A percentile compares a stretch with the other conserved stretches of the same genome.
phyloP scores from a whole-genome alignment of 1,140 invertebrate genomes.

The Caerostris extrusa region DNA sequence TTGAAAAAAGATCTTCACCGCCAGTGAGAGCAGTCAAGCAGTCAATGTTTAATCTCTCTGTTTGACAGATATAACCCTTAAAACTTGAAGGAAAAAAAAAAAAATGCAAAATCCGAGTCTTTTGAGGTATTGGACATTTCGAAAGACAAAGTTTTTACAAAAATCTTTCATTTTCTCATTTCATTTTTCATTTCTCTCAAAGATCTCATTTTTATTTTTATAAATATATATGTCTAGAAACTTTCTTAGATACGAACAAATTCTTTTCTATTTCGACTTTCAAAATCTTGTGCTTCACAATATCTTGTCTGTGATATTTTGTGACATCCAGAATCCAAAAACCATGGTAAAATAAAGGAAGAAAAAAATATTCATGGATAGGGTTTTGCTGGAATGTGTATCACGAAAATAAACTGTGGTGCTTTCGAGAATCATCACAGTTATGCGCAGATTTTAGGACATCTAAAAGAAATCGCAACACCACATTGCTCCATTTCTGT shows the following conservation, averaged over 20 bases:
- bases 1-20: not conserved
- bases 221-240: too few relatives aligned
- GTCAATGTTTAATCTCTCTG: conserved; percentile 40
- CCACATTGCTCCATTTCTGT: not conserved
- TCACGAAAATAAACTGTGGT: conserved; percentile 19
- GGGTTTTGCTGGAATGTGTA: not conserved
- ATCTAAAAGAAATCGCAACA: not conserved
- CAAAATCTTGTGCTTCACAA: conserved; percentile 18
- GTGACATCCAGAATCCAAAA: conserved; percentile 27
- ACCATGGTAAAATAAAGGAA: not conserved
- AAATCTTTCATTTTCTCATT: not conserved
- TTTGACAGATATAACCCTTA: conserved; percentile 22
- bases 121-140: not conserved
- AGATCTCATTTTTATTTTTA: too few relatives aligned
- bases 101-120: conserved; percentile 5
- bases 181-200: too few relatives aligned
- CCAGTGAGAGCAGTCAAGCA: not conserved
- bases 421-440: conserved; percentile 15
- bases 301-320: conserved; percentile 57
- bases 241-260: not conserved
- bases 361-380: not conserved
- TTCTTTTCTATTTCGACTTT: conserved; percentile 43
- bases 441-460: not conserved
- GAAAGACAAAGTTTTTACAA: conserved; percentile 10
- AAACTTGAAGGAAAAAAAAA: conserved; percentile 17